Percentiles rank a stretch among this genome's conserved stretches.
Evolutionary conservation across 2,888 invertebrate species (phyloP).

Genomic region (Pelosia muscerda): DNA sequence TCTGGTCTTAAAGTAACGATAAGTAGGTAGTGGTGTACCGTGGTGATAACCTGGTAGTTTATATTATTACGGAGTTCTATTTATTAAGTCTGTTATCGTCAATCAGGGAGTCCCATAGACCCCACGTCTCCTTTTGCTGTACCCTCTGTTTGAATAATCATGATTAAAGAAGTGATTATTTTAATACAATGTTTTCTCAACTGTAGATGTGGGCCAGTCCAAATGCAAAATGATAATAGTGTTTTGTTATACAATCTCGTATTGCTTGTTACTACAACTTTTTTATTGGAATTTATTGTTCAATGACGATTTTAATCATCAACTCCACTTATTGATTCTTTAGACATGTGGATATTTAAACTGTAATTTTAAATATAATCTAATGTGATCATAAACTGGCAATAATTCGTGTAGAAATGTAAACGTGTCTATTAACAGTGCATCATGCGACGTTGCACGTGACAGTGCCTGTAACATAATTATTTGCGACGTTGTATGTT

Average conservation of each 20-base stretch:
- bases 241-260: neutral
- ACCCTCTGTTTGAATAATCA: neutral
- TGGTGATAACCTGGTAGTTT: neutral
- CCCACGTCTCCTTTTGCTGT: too few species aligned
- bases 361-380: conserved; percentile 6
- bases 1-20: neutral
- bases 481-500: neutral
- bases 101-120: too few species aligned
- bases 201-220: neutral
- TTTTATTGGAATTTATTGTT: neutral
- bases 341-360: neutral
- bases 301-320: neutral
- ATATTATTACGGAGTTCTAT: too few species aligned
- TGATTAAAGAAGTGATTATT: neutral
- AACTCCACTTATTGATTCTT: neutral
- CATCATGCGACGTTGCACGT: conserved; percentile 12
- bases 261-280: neutral
- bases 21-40: neutral
- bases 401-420: conserved; percentile 43
- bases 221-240: neutral
- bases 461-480: neutral
- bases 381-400: conserved; percentile 39
- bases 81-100: neutral
- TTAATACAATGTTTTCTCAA: neutral
- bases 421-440: conserved; percentile 11